Evolutionary conservation across 2,113 vertebrate species (phyloP), one percentile per base, ranked within the genome.

Genomic region (Diadophis punctatus): DNA sequence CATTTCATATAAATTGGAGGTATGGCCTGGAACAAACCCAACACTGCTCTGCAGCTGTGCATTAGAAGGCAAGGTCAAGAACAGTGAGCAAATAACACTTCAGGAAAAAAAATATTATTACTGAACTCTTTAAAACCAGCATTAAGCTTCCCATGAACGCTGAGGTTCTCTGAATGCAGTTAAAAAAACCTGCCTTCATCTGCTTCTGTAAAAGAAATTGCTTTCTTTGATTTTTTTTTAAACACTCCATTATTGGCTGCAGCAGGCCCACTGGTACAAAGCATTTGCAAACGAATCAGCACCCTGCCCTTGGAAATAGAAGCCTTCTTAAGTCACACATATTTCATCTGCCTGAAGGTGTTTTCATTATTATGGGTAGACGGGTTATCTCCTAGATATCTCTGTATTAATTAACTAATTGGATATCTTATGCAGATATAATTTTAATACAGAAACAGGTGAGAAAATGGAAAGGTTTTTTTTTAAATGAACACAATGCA

Each of bases 281-380:
- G 56, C 30, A 87, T 87, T 91, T 87, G 56, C 30, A 51, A 87
- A 22, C 25, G 46, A 91, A 87, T 87, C 46, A 68, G 12, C 46
- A 1, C 18, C 46, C 9, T 86, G 53, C 16, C 16, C n/a, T 49
- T 39, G 27, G 87, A 16, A 23, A 16, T 12, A 52, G 46, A 48
- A 87, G 6, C 30, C 56, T 63, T 87, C 85, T 34, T 51, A 49
- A 34, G 18, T 34, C 20, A 22, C 25, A 56, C 39, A 60, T 30
- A 34, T 93, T 93, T 80, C 11, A 3, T 91, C 93, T 94, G 52
- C 2, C 46, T 8, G 2, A 30, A 68, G 34, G 55, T 96, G 53
- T 49, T 96, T 91, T 92, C 93, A 94, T 94, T 94, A 93, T 95
- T 95, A 94, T 60, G 63, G 95, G 90, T 46, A 23, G 53, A 93